Percentiles rank a stretch among this genome's conserved stretches.
These are phyloP conservation scores for Drosophila neotestacea DNA, from an alignment of 2,888 invertebrate genomes.

Conservation along the genomic window DNA sequence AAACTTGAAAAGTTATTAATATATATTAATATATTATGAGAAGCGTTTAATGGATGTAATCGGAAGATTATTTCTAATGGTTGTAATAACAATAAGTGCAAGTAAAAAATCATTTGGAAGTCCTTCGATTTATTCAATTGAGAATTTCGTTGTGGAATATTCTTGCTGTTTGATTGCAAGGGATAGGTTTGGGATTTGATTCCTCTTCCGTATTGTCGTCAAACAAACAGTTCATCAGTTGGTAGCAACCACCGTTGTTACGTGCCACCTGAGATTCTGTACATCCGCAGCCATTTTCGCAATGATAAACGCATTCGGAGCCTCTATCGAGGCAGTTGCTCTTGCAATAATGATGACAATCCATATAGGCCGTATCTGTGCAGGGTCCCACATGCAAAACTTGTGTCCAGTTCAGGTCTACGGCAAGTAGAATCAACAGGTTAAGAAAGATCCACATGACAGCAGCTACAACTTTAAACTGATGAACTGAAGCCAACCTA, in stretches of 20 bases:
- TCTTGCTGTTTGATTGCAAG: neutral
- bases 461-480: neutral
- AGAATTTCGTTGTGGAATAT: no score
- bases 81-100: no score
- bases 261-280: neutral
- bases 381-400: neutral
- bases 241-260: conserved; percentile 7
- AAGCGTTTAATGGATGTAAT: no score
- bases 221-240: neutral
- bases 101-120: no score
- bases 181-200: neutral
- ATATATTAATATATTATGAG: no score
- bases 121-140: no score
- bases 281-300: conserved; percentile 7
- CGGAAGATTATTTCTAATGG: no score
- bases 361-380: neutral
- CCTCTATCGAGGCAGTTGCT: neutral
- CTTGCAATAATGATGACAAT: conserved; percentile 1
- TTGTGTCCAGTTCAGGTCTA: neutral
- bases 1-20: neutral
- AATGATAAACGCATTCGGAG: conserved; percentile 1
- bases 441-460: neutral
- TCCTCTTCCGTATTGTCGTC: neutral
- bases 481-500: neutral
- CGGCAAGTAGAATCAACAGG: neutral